Evolutionary conservation across 2,113 vertebrate genomes (phyloP).

Genomic region (Ursus arctos): DNA sequence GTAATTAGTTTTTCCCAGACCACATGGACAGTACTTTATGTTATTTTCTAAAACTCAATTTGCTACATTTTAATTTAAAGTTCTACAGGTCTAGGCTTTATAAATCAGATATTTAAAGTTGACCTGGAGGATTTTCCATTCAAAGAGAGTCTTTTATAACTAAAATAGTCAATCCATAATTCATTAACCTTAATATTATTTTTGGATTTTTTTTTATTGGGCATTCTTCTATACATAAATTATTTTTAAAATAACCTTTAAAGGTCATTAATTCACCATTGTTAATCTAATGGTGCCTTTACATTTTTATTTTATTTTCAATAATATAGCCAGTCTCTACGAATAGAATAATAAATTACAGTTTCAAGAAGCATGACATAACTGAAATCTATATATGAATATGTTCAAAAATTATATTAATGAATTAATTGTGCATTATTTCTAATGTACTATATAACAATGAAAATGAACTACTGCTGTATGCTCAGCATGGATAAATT

Average conservation of each 20-base stretch:
- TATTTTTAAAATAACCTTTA: conserved; percentile 16
- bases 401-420: background rate
- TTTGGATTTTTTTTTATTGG: background rate
- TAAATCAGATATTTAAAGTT: conserved; percentile 32
- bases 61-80: conserved; percentile 29
- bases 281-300: background rate
- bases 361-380: conserved; percentile 22
- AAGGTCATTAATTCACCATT: background rate
- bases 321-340: background rate
- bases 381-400: background rate
- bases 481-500: background rate
- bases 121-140: background rate
- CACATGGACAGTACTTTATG: background rate
- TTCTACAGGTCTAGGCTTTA: background rate
- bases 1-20: background rate
- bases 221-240: background rate
- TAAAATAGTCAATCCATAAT: conserved; percentile 8
- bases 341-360: background rate
- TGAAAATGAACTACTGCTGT: background rate
- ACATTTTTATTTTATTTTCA: conserved; percentile 45
- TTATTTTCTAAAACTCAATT: background rate
- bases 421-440: background rate
- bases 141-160: background rate
- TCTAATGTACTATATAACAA: background rate
- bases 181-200: background rate